phyloP scores from a whole-genome alignment of 2,113 vertebrate genomes.

The Copsychus sechellarum region DNA sequence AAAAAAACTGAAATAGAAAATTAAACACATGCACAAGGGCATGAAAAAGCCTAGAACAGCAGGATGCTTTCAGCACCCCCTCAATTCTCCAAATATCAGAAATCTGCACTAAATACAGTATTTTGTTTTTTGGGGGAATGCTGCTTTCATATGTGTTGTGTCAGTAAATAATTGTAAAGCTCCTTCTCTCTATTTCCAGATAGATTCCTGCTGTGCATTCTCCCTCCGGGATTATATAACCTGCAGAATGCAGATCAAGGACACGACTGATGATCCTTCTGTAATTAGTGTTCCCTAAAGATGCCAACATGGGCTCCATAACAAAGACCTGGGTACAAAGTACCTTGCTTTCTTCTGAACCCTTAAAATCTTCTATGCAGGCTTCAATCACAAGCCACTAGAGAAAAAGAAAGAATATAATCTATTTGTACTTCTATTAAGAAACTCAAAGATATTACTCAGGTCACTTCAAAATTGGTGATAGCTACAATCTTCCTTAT shows the following conservation, averaged over 20 bases:
- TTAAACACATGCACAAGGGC: neutral
- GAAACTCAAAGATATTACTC: neutral
- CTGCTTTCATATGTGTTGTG: neutral
- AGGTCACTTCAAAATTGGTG: neutral
- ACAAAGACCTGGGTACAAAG: neutral
- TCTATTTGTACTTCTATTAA: neutral
- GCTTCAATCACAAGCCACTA: neutral
- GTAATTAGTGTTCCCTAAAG: constrained; percentile 9
- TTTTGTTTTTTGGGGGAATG: neutral
- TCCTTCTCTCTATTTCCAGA: neutral
- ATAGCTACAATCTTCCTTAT: neutral
- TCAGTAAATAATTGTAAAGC: neutral
- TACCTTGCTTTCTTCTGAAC: neutral
- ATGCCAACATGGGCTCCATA: neutral
- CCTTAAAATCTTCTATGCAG: neutral
- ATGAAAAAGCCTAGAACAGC: neutral
- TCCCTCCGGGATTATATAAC: neutral
- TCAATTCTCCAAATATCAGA: neutral
- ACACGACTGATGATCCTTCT: neutral
- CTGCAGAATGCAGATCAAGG: neutral
- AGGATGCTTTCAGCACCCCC: neutral
- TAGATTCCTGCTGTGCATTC: neutral
- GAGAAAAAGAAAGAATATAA: neutral
- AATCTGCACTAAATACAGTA: neutral
- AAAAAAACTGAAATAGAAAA: neutral